Base-by-base conservation (phyloP, 2,113 vertebrate genomes). In the Todiramphus chloris region DNA sequence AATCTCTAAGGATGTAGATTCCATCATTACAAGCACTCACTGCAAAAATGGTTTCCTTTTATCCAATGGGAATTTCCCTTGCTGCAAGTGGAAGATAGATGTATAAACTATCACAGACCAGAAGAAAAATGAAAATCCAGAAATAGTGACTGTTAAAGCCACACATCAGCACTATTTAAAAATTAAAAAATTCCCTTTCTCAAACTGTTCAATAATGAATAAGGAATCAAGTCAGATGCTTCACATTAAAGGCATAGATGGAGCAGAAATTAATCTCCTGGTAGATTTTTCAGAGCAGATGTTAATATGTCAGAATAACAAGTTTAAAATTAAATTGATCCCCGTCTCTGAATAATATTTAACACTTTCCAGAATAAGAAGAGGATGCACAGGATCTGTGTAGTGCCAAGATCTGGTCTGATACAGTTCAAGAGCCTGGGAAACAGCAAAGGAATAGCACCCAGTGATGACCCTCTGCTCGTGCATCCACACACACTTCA, bases 171-270 rank as follows among this genome's bases (percentile, higher is more conserved):
- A 74, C 28, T 89, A 75, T 27, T 87, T 83, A 33, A 86, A 86
- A 83, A 87, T 33, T 72, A 81, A 33, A 86, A 86, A 83, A 87
- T n/a, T 75, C 60, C 39, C 66, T 85, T 95, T 94, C 63, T 68
- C 68, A 67, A 69, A 43, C 28, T 46, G 24, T 17, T 81, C 25
- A 48, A 89, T 83, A 81, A 92, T 41, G 23, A 80, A 74, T 39
- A 70, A 67, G 46, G 15, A 83, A 31, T 68, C 15, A n/a, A 77
- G 19, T 67, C 50, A 81, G 46, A 41, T 31, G 83, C 12, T 51
- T 78, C 73, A 81, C 19, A 63, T 44, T 77, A 78, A 83, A 86
- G 82, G 35, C 4, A 1, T 2, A 83, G n/a, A 6, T 48, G 25
- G 17, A 86, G 33, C 53, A 87, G 48, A 69, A 85, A 82, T 63